Evolutionary conservation across 2,113 vertebrate genomes (phyloP).

Genomic region (Melanerpes aurifrons): DNA sequence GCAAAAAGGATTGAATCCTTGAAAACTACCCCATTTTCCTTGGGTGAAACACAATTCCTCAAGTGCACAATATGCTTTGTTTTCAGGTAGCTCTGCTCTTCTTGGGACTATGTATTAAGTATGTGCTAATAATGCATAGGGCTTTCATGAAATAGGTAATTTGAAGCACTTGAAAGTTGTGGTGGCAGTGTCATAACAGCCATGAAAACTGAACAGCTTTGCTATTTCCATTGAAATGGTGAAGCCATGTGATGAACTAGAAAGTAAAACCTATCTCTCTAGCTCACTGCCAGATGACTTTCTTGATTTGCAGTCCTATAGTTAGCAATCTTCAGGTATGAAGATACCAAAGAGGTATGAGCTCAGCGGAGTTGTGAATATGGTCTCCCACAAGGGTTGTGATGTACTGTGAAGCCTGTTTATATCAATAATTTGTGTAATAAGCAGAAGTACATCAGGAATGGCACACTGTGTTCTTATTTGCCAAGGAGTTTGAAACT

Average conservation of each 20-base stretch:
- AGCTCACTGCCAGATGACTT: background rate
- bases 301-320: background rate
- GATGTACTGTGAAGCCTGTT: background rate
- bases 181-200: background rate
- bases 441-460: background rate
- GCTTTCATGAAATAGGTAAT: background rate
- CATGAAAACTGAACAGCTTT: background rate
- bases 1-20: background rate
- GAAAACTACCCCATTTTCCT: background rate
- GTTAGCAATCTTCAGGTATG: background rate
- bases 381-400: background rate
- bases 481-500: background rate
- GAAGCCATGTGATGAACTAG: background rate
- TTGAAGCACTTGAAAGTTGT: background rate
- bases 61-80: background rate
- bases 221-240: background rate
- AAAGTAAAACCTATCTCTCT: background rate
- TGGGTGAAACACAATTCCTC: background rate
- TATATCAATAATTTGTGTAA: background rate
- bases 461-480: background rate
- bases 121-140: background rate
- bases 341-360: background rate
- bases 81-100: background rate
- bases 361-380: background rate
- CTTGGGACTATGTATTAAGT: background rate